A percentile compares a stretch with the other conserved stretches of the same genome.
Evolutionary conservation across 2,797 vertebrate genomes (phyloP).

Genomic region (Notamacropus eugenii): DNA sequence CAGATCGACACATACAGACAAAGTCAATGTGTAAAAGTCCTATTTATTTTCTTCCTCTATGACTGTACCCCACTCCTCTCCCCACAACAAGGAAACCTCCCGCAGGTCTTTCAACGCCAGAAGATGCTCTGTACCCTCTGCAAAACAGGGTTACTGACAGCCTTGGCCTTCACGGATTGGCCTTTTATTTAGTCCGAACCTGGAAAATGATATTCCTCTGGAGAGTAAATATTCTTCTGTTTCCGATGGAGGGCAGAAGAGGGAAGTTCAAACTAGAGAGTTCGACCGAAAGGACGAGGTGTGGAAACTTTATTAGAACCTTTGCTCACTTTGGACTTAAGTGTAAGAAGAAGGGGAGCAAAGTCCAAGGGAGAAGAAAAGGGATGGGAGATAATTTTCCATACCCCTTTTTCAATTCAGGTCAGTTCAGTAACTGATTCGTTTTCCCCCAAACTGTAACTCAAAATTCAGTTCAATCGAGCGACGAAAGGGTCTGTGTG

Average conservation of each 20-base stretch:
- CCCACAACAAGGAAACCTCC: neutral
- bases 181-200: neutral
- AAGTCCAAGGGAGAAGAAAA: neutral
- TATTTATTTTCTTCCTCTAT: slow-evolving; percentile 43
- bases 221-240: slow-evolving; percentile 73
- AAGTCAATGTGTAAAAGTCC: neutral
- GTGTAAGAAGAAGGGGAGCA: neutral
- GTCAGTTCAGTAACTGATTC: neutral
- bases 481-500: neutral
- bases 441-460: neutral
- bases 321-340: rapidly evolving
- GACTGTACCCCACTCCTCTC: neutral
- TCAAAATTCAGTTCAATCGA: neutral
- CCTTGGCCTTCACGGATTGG: neutral
- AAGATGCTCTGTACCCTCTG: neutral
- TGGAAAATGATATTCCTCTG: neutral
- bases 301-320: neutral
- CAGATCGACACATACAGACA: neutral
- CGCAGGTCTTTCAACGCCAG: slow-evolving; percentile 2
- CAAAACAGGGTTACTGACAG: neutral
- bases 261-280: slow-evolving; percentile 81
- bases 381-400: neutral
- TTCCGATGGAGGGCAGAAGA: slow-evolving; percentile 90
- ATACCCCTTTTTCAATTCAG: neutral
- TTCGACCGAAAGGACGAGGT: neutral